phyloP scores from a whole-genome alignment of 2,113 vertebrate species.

The Brachypodius melanocephalos region DNA sequence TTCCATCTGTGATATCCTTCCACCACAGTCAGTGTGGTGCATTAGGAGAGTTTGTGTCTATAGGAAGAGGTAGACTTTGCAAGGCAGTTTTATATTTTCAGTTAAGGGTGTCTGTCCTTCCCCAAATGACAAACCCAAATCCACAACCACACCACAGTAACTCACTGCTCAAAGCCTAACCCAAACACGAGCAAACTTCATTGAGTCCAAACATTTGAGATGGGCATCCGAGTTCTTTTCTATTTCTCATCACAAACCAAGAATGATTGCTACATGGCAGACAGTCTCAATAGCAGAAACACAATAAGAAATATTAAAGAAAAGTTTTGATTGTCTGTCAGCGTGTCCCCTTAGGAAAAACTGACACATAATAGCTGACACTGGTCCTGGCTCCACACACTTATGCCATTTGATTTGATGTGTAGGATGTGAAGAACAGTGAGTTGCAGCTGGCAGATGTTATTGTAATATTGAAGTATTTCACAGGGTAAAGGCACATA shows the following conservation, averaged over 20 bases:
- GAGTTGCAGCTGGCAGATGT: slow-evolving; percentile 53
- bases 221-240: neutral
- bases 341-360: slow-evolving; percentile 56
- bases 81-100: neutral
- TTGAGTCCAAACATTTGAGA: neutral
- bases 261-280: slow-evolving; percentile 46
- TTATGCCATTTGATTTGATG: slow-evolving; percentile 44
- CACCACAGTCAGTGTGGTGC: neutral
- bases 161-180: neutral
- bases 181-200: neutral
- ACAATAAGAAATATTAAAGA: slow-evolving; percentile 65
- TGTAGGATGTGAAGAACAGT: slow-evolving; percentile 26
- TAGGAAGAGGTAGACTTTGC: neutral
- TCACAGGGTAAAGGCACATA: neutral
- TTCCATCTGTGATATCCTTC: slow-evolving; percentile 1
- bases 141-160: neutral
- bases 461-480: slow-evolving; percentile 56
- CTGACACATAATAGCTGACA: slow-evolving; percentile 43
- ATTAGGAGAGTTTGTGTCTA: neutral
- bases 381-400: neutral
- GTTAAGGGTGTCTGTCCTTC: neutral
- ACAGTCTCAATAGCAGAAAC: slow-evolving; percentile 25
- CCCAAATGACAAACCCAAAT: neutral
- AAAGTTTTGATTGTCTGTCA: slow-evolving; percentile 62
- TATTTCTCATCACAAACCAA: slow-evolving; percentile 13